phyloP scores from a whole-genome alignment of 2,113 vertebrate species.

The Phylloscopus whistleri region DNA sequence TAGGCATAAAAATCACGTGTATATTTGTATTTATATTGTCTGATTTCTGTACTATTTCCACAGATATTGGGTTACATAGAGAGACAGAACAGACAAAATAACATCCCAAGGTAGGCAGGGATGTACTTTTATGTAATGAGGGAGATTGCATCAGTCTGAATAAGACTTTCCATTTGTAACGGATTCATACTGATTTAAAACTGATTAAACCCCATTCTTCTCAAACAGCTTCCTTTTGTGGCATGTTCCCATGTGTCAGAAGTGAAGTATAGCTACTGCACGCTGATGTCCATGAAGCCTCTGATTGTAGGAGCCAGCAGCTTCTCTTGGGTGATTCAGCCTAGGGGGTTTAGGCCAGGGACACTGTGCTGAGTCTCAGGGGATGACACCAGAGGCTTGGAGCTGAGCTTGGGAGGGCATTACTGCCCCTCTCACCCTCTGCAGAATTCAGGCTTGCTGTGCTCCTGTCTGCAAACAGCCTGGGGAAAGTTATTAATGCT shows the following conservation, averaged over 20 bases:
- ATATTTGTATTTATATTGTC: neutral
- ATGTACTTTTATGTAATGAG: neutral
- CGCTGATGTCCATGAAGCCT: rapidly evolving
- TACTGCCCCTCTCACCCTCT: neutral
- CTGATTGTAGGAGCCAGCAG: neutral
- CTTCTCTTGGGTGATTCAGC: neutral
- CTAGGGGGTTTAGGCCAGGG: rapidly evolving
- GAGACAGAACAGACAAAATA: neutral
- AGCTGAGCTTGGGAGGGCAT: neutral
- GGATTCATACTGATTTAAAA: neutral
- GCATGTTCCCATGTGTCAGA: neutral
- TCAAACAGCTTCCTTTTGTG: neutral
- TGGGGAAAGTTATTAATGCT: neutral
- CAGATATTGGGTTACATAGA: neutral
- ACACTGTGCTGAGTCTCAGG: rapidly evolving
- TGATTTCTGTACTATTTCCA: neutral
- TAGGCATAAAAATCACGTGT: neutral
- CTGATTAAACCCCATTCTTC: neutral
- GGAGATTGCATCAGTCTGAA: neutral
- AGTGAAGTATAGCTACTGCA: neutral
- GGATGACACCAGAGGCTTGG: neutral
- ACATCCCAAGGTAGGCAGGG: neutral
- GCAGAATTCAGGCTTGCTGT: rapidly evolving
- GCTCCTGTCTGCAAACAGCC: neutral
- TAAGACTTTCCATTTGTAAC: neutral